A percentile compares a stretch with the other conserved stretches of the same genome.
These are phyloP conservation scores for Ladona fulva DNA, from an alignment of 1,140 invertebrate genomes.

Conservation along the genomic window DNA sequence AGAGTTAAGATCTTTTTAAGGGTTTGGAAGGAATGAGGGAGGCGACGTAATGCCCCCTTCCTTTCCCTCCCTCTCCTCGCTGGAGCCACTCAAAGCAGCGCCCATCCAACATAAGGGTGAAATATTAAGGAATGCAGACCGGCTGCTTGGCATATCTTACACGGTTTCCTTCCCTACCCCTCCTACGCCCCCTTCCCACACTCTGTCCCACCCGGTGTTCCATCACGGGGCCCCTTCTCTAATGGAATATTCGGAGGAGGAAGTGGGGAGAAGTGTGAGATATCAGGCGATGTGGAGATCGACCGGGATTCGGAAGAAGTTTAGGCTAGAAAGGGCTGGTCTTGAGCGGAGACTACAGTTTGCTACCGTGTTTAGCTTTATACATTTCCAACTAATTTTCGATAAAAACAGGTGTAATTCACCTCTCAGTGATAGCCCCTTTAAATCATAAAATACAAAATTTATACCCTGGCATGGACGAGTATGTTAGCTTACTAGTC, in stretches of 20 bases:
- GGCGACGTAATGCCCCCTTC: not conserved
- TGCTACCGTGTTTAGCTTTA: no score
- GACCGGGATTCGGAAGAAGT: not conserved
- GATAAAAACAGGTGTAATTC: no score
- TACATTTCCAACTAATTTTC: no score
- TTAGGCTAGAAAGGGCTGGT: not conserved
- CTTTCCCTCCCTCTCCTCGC: not conserved
- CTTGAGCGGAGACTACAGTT: not conserved
- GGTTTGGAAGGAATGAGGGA: not conserved
- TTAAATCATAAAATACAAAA: no score
- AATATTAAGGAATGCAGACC: slow-evolving; percentile 6
- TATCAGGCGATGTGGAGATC: not conserved
- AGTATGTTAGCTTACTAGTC: no score
- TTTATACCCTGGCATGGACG: no score
- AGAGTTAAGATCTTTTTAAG: not conserved
- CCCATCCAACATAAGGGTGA: not conserved
- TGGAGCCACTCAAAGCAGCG: not conserved
- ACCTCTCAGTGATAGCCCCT: no score
- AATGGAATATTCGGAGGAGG: not conserved
- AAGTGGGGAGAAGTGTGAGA: not conserved
- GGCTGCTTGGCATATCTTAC: slow-evolving; percentile 3
- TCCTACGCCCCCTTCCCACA: not conserved
- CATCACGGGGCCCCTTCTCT: not conserved
- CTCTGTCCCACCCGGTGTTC: not conserved
- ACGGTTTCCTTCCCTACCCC: not conserved